Conservation (phyloP, 2,797 vertebrate species). For the Chaunax sp. region DNA sequence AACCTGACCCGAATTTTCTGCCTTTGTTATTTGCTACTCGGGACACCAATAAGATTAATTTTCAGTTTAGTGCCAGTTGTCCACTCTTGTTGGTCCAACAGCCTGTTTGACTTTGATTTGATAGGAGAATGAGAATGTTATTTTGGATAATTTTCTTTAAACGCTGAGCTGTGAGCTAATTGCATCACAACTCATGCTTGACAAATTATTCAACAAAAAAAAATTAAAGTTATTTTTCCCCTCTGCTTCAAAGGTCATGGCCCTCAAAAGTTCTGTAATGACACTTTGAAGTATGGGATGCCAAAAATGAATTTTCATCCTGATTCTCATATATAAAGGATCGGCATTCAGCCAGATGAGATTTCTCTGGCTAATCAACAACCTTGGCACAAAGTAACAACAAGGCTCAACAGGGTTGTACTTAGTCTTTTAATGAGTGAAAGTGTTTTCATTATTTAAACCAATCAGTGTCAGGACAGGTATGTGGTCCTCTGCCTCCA, state of each 20-base stretch:
- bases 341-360: slow-evolving; percentile 72
- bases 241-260: slow-evolving; percentile 48
- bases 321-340: slow-evolving; percentile 56
- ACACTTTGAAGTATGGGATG: slow-evolving; percentile 68
- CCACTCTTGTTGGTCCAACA: slow-evolving; percentile 86
- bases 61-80: slow-evolving; percentile 91
- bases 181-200: slow-evolving; percentile 42
- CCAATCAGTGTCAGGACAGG: no score
- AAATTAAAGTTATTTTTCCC: slow-evolving; percentile 17
- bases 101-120: slow-evolving; percentile 42
- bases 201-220: slow-evolving; percentile 42
- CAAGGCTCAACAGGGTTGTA: no score
- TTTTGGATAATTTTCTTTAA: slow-evolving; percentile 56
- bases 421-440: no score
- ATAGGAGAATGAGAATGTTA: slow-evolving; percentile 15
- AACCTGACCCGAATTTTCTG: slow-evolving; percentile 73
- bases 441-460: no score
- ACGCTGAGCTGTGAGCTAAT: slow-evolving; percentile 46
- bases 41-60: slow-evolving; percentile 86
- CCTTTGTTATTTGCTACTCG: slow-evolving; percentile 74
- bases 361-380: no score
- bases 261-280: slow-evolving; percentile 44
- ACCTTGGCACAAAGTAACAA: no score
- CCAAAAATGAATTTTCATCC: slow-evolving; percentile 76
- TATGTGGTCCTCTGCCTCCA: no score